phyloP scores from a whole-genome alignment of 2,888 invertebrate genomes.

The Pharmacophagus antenor region DNA sequence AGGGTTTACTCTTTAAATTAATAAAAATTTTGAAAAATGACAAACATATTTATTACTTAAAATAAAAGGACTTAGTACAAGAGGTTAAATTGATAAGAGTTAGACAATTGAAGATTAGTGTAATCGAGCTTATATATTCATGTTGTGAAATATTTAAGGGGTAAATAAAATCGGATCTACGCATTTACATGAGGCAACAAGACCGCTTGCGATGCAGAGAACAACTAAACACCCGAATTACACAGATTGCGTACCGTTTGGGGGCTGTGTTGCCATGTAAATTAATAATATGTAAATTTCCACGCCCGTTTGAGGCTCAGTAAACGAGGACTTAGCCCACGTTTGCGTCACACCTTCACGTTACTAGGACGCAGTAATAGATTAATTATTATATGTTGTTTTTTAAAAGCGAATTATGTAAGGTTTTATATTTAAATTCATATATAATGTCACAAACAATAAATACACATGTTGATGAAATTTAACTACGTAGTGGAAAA shows the following conservation, averaged over 20 bases:
- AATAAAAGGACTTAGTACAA: no score
- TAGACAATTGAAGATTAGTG: neutral
- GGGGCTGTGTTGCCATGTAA: slow-evolving; percentile 62
- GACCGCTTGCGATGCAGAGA: slow-evolving; percentile 41
- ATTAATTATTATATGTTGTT: slow-evolving; percentile 18
- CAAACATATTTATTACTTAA: no score
- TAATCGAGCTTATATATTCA: neutral
- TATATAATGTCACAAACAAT: no score
- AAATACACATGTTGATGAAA: no score
- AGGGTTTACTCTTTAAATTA: no score
- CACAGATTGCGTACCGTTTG: slow-evolving; percentile 64
- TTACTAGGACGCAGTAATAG: slow-evolving; percentile 19
- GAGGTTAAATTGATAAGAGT: neutral
- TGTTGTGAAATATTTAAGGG: neutral
- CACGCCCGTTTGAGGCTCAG: slow-evolving; percentile 48
- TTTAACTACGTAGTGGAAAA: no score
- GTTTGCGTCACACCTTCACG: slow-evolving; percentile 42
- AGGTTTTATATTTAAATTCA: no score
- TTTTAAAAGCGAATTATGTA: neutral
- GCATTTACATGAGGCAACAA: slow-evolving; percentile 30
- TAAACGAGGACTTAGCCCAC: slow-evolving; percentile 46
- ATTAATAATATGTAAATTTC: slow-evolving; percentile 79
- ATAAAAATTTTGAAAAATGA: no score
- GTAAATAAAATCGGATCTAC: slow-evolving; percentile 40
- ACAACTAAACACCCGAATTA: slow-evolving; percentile 68